phyloP scores from a whole-genome alignment of 64 coral and sea anemone species.

The Montipora capricornis region DNA sequence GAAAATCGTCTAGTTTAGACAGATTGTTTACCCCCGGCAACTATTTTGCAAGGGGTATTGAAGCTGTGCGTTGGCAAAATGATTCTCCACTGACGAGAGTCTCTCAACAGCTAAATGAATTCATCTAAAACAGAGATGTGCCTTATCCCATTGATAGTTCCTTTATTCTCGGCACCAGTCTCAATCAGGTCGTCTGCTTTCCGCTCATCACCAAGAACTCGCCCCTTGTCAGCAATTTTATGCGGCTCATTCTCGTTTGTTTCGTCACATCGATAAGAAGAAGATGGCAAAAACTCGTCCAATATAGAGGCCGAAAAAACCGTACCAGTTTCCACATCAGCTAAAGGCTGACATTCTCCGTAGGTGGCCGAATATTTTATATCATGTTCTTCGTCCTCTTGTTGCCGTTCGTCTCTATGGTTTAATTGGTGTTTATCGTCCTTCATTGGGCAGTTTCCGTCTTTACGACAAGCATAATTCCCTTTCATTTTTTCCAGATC shows the following conservation, averaged over 20 bases:
- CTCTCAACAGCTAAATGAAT: neutral
- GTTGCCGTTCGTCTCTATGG: neutral
- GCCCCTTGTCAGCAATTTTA: neutral
- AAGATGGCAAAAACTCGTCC: neutral
- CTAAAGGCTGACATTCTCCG: neutral
- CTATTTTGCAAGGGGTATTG: too few relatives aligned
- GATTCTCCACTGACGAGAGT: too few relatives aligned
- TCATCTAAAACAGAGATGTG: neutral
- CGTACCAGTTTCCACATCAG: neutral
- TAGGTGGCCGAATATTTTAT: neutral
- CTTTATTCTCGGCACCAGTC: neutral
- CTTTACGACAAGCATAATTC: neutral
- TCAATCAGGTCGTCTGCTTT: neutral
- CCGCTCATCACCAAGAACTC: neutral
- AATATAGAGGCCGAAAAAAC: constrained; percentile 4
- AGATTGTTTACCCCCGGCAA: too few relatives aligned
- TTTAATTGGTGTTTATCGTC: too few relatives aligned
- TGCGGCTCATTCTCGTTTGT: neutral
- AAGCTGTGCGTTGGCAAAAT: too few relatives aligned
- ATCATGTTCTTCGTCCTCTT: neutral
- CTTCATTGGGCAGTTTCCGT: neutral
- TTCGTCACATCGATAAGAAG: neutral
- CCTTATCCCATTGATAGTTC: neutral
- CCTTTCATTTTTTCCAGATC: neutral
- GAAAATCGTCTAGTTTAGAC: too few relatives aligned